Evolutionary conservation across 2,888 invertebrate genomes (phyloP), one percentile per base, ranked within the genome.

Genomic region (Latrodectus hesperus): DNA sequence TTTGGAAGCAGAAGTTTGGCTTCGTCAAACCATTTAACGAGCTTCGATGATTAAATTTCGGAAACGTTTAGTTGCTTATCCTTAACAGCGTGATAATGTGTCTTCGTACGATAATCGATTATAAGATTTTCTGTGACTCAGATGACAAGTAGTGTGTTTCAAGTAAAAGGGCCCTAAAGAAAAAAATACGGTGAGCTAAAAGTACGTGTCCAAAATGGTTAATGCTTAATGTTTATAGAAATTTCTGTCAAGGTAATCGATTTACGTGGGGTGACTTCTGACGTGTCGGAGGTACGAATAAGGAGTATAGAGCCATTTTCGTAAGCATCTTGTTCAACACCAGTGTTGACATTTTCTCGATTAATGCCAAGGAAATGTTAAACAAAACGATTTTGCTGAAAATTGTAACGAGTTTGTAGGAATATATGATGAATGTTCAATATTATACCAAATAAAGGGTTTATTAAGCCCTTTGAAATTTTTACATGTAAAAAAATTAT

Each of bases 91-190:
- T 52, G 79, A 60, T 79, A 79, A 79, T 79, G 79, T 55, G n/a
- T 22, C 76, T 51, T 49, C 10, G 64, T 22, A 68, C 79, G 16
- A 71, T 26, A 70, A 79, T 79, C 79, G 79, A 79, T 79, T 79
- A 79, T 79, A 79, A 71, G 79, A 79, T 79, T 71, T 77, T 77
- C 79, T 79, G 79, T 79, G 79, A 79, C 79, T 79, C 51, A 71
- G 55, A 68, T 79, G 79, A 79, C 79, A 79, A 79, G 79, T 49
- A 79, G 79, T 71, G 71, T 79, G 79, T 79, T 51, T 55, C 71
- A 26, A 67, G 51, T 68, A 77, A 53, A 38, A 38, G 38, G 6
- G 38, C 52, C 68, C 53, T 78, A 78, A 78, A 68, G 68, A 70
- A 60, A 71, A 79, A 79, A 79, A 71, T 68, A 38, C 79, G 14